Evolutionary conservation across 2,797 vertebrate genomes (phyloP).

Genomic region (Sus cebifrons): DNA sequence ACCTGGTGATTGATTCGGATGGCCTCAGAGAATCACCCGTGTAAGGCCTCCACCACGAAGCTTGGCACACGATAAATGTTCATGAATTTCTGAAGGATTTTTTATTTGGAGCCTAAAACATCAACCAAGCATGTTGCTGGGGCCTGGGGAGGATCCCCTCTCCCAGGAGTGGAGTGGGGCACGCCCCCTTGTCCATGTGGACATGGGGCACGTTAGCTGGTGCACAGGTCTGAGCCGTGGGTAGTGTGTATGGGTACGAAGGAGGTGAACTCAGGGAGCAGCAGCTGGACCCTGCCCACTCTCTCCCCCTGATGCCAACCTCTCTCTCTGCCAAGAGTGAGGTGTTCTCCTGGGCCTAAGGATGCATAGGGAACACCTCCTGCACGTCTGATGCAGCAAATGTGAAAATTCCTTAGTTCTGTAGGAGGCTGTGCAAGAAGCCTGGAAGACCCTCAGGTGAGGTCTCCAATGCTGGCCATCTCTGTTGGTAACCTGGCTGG

Average conservation of each 20-base stretch:
- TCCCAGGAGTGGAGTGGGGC: background rate
- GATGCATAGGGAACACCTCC: accelerated
- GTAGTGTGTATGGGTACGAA: accelerated
- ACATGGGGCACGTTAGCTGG: background rate
- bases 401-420: background rate
- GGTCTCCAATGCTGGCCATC: background rate
- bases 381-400: background rate
- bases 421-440: background rate
- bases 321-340: background rate
- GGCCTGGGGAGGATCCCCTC: too few species aligned
- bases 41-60: background rate
- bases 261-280: background rate
- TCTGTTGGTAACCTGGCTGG: background rate
- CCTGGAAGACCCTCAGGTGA: background rate
- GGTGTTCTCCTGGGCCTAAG: background rate
- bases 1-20: background rate
- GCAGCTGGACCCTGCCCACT: background rate
- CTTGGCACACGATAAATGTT: background rate
- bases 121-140: background rate
- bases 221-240: too few species aligned
- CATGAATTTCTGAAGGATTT: background rate
- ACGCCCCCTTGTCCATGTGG: background rate
- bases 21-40: background rate
- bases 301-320: background rate
- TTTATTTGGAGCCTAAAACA: background rate